Evolutionary conservation across 1,140 invertebrate genomes (phyloP).

Genomic region (Oedothorax gibbosus): DNA sequence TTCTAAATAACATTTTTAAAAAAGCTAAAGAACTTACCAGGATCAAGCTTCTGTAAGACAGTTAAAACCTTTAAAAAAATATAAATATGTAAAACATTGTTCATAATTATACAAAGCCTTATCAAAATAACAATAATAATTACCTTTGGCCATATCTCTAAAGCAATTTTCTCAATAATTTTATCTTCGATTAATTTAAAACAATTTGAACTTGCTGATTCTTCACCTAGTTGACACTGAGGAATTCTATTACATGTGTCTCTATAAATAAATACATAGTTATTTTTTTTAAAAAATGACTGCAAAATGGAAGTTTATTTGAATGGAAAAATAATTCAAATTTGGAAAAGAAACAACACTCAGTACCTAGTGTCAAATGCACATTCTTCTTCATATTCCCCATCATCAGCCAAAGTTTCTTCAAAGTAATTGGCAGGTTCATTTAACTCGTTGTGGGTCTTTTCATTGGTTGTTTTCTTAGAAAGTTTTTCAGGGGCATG

Average conservation of each 20-base stretch:
- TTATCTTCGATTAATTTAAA: conserved; percentile 34
- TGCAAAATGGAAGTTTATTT: background rate
- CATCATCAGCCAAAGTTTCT: conserved; percentile 22
- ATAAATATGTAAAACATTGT: background rate
- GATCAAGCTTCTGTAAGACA: background rate
- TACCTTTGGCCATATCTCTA: conserved; percentile 52
- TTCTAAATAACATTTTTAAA: background rate
- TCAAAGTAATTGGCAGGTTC: conserved; percentile 16
- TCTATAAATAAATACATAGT: background rate
- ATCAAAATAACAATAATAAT: background rate
- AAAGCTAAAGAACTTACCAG: conserved; percentile 7
- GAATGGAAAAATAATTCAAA: background rate
- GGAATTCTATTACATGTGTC: background rate
- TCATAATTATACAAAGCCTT: too few species aligned
- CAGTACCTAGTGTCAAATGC: conserved; percentile 33
- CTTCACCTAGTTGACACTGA: background rate
- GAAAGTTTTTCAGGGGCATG: conserved; percentile 18
- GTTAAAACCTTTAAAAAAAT: background rate
- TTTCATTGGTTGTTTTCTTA: conserved; percentile 1
- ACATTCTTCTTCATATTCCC: conserved; percentile 22
- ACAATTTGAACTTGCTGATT: background rate
- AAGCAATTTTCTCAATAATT: conserved; percentile 29
- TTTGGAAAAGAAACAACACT: background rate
- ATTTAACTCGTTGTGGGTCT: background rate
- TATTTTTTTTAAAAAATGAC: background rate